Conservation (phyloP, 2,888 invertebrate species). For the Strigamia crassipes region DNA sequence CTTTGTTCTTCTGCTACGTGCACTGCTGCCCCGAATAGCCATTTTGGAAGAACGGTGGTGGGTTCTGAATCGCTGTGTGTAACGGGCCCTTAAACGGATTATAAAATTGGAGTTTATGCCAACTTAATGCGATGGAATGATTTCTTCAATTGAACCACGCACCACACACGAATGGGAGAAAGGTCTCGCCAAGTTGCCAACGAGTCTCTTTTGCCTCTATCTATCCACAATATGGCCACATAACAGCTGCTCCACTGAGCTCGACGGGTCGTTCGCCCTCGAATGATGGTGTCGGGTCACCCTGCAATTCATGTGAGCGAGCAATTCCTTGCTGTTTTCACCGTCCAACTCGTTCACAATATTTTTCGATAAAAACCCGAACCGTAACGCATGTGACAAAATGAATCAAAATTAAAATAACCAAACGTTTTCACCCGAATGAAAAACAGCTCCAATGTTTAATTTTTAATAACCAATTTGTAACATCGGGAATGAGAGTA, state of each 20-base stretch:
- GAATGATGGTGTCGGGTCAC: conserved; percentile 40
- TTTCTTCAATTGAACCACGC: conserved; percentile 43
- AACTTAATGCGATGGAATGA: conserved; percentile 47
- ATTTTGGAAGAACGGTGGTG: conserved; percentile 38
- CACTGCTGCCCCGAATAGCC: conserved; percentile 35
- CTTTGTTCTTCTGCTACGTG: conserved; percentile 8
- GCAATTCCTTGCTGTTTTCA: conserved; percentile 27
- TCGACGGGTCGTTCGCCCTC: conserved; percentile 42
- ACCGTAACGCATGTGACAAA: neutral
- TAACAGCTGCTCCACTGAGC: conserved; percentile 45
- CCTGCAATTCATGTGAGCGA: conserved; percentile 43
- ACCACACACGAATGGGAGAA: conserved; percentile 33
- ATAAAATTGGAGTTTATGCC: conserved; percentile 47
- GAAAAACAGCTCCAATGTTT: neutral
- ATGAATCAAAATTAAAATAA: neutral
- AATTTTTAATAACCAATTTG: neutral
- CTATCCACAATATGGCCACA: conserved; percentile 36
- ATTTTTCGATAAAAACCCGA: conserved; percentile 3
- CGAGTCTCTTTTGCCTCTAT: conserved; percentile 43
- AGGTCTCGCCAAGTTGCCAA: conserved; percentile 41
- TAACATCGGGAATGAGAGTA: neutral
- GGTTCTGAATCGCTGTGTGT: conserved; percentile 29
- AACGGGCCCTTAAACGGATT: conserved; percentile 42
- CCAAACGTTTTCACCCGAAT: neutral
- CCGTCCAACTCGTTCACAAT: neutral